Percentiles rank a stretch among this genome's conserved stretches.
phyloP scores from a whole-genome alignment of 2,888 invertebrate species.

The Dasypogon diadema region DNA sequence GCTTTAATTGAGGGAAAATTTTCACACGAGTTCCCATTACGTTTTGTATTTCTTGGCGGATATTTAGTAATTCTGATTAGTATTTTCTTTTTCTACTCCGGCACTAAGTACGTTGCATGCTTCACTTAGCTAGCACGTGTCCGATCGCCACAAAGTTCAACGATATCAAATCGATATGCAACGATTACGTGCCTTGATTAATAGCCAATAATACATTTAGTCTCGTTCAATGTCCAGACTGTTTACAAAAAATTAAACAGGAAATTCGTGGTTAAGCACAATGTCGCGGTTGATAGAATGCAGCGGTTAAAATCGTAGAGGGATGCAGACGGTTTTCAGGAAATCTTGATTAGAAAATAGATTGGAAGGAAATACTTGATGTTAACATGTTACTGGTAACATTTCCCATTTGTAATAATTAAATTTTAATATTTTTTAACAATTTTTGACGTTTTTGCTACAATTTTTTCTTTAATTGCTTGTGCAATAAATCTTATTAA shows the following conservation, averaged over 20 bases:
- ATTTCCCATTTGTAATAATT: too few relatives aligned
- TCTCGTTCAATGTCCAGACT: conserved; percentile 18
- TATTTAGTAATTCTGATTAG: background rate
- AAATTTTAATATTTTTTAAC: too few relatives aligned
- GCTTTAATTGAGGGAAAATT: conserved; percentile 26
- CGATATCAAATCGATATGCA: conserved; percentile 35
- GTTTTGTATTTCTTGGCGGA: background rate
- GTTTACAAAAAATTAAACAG: conserved; percentile 28
- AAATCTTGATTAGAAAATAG: too few relatives aligned
- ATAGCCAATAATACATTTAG: conserved; percentile 11
- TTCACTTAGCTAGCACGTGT: conserved; percentile 29
- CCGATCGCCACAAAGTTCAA: conserved; percentile 26
- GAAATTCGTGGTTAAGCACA: conserved; percentile 31
- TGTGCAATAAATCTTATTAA: too few relatives aligned
- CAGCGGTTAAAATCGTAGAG: too few relatives aligned
- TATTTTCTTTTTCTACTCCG: background rate
- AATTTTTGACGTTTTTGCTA: too few relatives aligned
- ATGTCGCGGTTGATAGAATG: conserved; percentile 1
- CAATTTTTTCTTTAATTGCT: too few relatives aligned
- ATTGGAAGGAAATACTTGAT: too few relatives aligned
- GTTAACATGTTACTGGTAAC: too few relatives aligned
- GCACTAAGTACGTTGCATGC: conserved; percentile 7
- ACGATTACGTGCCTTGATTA: conserved; percentile 39
- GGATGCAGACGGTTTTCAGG: too few relatives aligned
- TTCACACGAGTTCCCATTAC: conserved; percentile 23